Base-by-base conservation (phyloP, 2,888 invertebrate species). In the Octodonta nipae region DNA sequence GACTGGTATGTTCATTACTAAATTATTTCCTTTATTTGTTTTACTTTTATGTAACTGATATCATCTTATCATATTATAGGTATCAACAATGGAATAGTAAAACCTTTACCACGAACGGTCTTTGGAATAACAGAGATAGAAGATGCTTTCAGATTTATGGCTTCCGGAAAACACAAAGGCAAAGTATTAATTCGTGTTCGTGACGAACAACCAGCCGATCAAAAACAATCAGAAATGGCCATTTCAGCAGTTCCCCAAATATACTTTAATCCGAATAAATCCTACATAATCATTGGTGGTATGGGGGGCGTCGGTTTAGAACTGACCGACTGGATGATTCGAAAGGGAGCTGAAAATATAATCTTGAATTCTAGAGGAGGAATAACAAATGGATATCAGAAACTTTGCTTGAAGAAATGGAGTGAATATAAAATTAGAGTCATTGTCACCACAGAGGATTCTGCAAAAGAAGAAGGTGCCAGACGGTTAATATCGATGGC, bases 91-190 rank as follows among this genome's bases (percentile, higher is more conserved):
- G 88, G 3, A 64, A 68, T 2, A 61, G 70, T 3, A 74, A 71
- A 1, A n/a, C n/a, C n/a, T n/a, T n/a, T n/a, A n/a, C n/a, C n/a
- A n/a, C n/a, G n/a, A n/a, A n/a, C n/a, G n/a, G 64, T 76, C 2
- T 87, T 82, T 50, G 52, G 62, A 2, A 65, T 64, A 16, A 64
- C 73, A 35, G 68, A 83, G 50, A 58, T 81, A 0, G 84, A 85
- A 54, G 62, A 68, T 34, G 84, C 83, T 1, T 83, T 81, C n/a
- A n/a, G n/a, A n/a, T n/a, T n/a, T n/a, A n/a, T n/a, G n/a, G n/a
- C n/a, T n/a, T n/a, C n/a, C n/a, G n/a, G n/a, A n/a, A n/a, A n/a
- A n/a, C n/a, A n/a, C n/a, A n/a, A n/a, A n/a, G n/a, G n/a, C n/a
- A n/a, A 88, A 65, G 63, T 66, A 2, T 34, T 68, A 8, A 51